Conservation (phyloP, 2,888 invertebrate species). For the Coleophora flavipennella region DNA sequence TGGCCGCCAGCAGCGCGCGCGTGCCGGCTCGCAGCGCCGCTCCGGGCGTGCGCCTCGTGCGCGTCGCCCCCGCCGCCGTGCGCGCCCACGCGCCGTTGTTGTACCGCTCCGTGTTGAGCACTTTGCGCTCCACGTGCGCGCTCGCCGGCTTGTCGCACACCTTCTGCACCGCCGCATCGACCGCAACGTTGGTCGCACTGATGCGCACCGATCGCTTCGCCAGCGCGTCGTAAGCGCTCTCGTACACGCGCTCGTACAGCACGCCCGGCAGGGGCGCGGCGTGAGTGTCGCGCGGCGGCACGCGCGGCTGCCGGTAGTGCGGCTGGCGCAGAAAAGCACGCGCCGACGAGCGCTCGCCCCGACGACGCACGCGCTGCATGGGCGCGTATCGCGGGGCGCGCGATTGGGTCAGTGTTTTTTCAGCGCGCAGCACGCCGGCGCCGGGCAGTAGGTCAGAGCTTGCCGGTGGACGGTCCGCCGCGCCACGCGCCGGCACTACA, state of each 20-base stretch:
- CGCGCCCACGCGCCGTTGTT: slow-evolving; percentile 57
- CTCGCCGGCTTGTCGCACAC: slow-evolving; percentile 10
- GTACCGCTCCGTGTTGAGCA: slow-evolving; percentile 29
- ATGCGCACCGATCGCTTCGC: slow-evolving; percentile 13
- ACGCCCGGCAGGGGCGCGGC: slow-evolving; percentile 17
- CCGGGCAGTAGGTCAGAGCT: neutral
- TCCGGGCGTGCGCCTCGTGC: slow-evolving; percentile 5
- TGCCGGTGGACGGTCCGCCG: neutral
- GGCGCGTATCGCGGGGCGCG: slow-evolving; percentile 6
- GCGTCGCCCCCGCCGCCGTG: slow-evolving; percentile 25
- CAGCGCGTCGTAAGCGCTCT: slow-evolving; percentile 27
- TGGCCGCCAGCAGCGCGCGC: slow-evolving; percentile 72
- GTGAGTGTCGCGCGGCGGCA: slow-evolving; percentile 12
- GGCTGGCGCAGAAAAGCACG: slow-evolving; percentile 15
- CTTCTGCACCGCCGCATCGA: slow-evolving; percentile 6
- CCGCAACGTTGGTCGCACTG: slow-evolving; percentile 7
- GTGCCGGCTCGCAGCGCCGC: slow-evolving; percentile 39
- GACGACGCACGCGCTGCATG: slow-evolving; percentile 13
- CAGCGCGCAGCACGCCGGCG: slow-evolving; percentile 13
- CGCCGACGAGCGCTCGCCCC: slow-evolving; percentile 10
- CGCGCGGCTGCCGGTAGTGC: slow-evolving; percentile 21
- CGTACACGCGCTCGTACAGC: slow-evolving; percentile 10
- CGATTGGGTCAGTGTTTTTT: slow-evolving; percentile 15
- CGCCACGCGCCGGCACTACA: too few relatives aligned
- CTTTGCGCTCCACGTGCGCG: slow-evolving; percentile 15